A percentile compares a stretch with the other conserved stretches of the same genome.
Evolutionary conservation across 2,888 invertebrate species (phyloP).

Genomic region (Phaedon cochleariae): DNA sequence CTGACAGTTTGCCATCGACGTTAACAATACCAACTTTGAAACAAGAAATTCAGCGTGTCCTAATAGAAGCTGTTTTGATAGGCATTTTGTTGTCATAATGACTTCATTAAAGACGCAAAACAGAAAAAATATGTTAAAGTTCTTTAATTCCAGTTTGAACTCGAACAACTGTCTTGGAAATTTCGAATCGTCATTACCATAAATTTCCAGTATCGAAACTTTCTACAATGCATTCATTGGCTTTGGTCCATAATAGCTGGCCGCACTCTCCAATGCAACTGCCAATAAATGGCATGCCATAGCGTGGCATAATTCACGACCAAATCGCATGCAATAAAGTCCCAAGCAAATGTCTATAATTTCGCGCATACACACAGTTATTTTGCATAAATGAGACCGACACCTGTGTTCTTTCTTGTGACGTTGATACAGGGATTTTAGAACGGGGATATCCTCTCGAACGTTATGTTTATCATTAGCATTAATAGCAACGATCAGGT

Average conservation of each 20-base stretch:
- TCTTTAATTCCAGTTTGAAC: too few species aligned
- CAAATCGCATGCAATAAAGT: conserved; percentile 34
- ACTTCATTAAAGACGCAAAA: too few species aligned
- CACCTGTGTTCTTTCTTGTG: conserved; percentile 35
- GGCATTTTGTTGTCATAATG: too few species aligned
- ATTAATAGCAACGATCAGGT: too few species aligned
- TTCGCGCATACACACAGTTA: conserved; percentile 35
- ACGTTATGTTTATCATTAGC: conserved; percentile 33
- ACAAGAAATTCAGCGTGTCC: too few species aligned
- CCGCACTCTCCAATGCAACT: not conserved
- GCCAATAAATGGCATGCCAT: not conserved
- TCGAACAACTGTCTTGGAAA: too few species aligned
- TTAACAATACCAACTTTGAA: too few species aligned
- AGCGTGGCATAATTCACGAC: conserved; percentile 36
- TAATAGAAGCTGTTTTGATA: too few species aligned
- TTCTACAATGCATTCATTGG: not conserved
- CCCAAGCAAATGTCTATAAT: conserved; percentile 39
- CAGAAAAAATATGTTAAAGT: too few species aligned
- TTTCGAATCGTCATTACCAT: not conserved
- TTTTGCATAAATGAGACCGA: conserved; percentile 40
- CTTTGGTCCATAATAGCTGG: not conserved
- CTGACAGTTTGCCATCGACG: too few species aligned
- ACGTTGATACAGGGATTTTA: conserved; percentile 11
- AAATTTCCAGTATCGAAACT: not conserved
- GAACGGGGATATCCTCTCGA: conserved; percentile 31